phyloP scores from a whole-genome alignment of 2,113 vertebrate species.

The Bufo gargarizans region DNA sequence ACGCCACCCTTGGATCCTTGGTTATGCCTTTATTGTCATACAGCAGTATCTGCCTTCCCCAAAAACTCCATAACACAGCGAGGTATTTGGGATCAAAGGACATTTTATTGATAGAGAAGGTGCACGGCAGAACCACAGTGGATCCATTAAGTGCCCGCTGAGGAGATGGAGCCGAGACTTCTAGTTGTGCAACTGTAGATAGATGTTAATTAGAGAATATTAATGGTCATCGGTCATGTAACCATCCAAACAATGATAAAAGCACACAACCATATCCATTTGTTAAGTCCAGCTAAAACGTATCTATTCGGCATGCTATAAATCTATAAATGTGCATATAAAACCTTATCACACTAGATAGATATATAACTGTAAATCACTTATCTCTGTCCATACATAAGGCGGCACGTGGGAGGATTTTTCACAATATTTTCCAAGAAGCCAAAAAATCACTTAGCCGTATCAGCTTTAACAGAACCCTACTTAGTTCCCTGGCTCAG shows the following conservation, averaged over 20 bases:
- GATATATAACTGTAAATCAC: no score
- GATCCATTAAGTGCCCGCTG: background rate
- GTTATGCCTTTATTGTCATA: conserved; percentile 2
- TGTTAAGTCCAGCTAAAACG: no score
- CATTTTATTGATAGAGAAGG: background rate
- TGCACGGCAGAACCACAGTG: conserved; percentile 9
- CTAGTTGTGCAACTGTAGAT: conserved; percentile 7
- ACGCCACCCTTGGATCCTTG: background rate
- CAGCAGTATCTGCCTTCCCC: background rate
- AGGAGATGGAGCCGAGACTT: background rate
- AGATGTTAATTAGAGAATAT: background rate
- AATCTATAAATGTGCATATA: no score
- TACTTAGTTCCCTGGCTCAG: no score
- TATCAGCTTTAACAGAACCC: no score
- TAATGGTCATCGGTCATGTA: background rate
- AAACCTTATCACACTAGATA: no score
- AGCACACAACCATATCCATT: no score
- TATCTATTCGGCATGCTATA: no score
- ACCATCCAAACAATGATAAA: background rate
- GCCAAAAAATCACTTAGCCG: no score
- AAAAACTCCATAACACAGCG: conserved; percentile 5
- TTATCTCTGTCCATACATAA: no score
- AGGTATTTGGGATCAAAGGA: background rate
- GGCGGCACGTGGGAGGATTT: no score
- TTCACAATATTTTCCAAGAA: no score